These are phyloP conservation scores for Phataginus tetradactyla DNA, from an alignment of 2,797 vertebrate genomes.

Conservation along the genomic window DNA sequence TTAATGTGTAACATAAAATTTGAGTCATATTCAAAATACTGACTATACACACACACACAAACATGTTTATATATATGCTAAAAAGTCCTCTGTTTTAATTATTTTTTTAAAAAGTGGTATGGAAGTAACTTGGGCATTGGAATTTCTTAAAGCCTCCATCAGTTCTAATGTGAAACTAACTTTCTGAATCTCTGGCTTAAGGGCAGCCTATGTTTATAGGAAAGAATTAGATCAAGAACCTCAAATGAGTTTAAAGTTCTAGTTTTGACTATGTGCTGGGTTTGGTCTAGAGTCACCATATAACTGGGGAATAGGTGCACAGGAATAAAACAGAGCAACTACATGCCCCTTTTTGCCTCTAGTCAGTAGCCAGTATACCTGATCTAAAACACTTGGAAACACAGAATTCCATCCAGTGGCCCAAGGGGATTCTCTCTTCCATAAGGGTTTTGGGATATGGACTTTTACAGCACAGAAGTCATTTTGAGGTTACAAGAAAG, in stretches of 20 bases:
- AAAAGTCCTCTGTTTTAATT: background rate
- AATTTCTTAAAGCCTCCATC: background rate
- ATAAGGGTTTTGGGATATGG: background rate
- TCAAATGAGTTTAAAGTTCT: background rate
- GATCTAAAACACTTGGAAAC: background rate
- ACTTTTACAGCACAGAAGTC: background rate
- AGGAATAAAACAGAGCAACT: background rate
- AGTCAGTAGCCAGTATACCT: background rate
- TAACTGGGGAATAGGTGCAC: background rate
- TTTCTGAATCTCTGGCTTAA: background rate
- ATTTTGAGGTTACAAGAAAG: background rate
- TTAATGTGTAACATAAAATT: background rate
- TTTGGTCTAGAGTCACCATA: background rate
- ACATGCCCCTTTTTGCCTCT: background rate
- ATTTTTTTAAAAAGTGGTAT: background rate
- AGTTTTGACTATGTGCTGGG: background rate
- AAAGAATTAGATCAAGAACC: background rate
- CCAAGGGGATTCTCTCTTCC: background rate
- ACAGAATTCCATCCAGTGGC: background rate
- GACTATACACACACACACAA: too few species aligned
- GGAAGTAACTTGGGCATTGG: background rate
- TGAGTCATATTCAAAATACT: background rate
- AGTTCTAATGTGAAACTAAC: background rate
- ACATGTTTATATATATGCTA: background rate
- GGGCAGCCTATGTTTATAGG: background rate